These are phyloP conservation scores for Nothocercus nigrocapillus DNA, from an alignment of 2,113 vertebrate species.

Conservation along the genomic window DNA sequence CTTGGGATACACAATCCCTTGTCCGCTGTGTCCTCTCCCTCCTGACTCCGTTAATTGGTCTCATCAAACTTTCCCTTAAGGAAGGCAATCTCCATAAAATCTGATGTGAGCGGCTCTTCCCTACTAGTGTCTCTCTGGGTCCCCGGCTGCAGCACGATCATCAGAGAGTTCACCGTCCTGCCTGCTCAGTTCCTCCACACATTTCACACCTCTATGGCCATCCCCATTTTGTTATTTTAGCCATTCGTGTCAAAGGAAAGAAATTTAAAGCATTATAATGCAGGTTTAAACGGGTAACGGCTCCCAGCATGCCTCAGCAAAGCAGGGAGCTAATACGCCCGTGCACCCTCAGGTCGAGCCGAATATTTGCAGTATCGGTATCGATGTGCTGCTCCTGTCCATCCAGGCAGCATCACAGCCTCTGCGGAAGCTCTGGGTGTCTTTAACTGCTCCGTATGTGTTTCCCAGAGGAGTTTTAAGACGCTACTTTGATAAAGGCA, in stretches of 20 bases:
- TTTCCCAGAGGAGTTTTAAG: not conserved
- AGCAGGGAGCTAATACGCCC: not conserved
- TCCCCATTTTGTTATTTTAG: not conserved
- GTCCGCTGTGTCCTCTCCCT: not conserved
- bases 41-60: not conserved
- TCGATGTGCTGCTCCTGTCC: not conserved
- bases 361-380: not conserved
- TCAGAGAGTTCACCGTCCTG: not conserved
- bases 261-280: not conserved
- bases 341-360: not conserved
- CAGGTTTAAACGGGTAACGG: not conserved
- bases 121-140: not conserved
- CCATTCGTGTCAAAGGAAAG: constrained; percentile 17
- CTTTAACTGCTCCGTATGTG: not conserved
- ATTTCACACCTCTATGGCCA: constrained; percentile 6
- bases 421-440: not conserved
- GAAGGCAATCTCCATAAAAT: not conserved
- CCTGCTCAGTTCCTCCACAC: not conserved
- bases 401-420: not conserved
- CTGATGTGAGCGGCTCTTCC: not conserved
- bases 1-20: not conserved
- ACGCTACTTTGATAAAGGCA: not conserved
- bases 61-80: not conserved
- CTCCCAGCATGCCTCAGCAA: fast-evolving
- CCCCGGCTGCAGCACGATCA: not conserved